These are phyloP conservation scores for Coracias cyanogaster DNA, from an alignment of 2,797 vertebrate species.

Conservation along the genomic window DNA sequence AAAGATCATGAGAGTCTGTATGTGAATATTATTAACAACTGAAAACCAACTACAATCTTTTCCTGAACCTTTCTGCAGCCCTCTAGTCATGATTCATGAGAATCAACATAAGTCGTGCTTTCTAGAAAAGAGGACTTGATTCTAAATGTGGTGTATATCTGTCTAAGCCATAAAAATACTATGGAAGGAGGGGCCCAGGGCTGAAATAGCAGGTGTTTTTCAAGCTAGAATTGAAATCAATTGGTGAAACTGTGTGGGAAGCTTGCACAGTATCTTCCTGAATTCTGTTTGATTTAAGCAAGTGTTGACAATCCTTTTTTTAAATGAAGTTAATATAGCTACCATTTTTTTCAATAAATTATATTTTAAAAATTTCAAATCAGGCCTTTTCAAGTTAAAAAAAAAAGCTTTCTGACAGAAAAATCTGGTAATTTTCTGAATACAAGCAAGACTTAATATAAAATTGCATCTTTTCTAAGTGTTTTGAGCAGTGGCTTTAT, in stretches of 20 bases:
- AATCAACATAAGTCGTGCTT: not conserved
- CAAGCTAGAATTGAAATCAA: not conserved
- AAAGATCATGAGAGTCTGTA: not conserved
- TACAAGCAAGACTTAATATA: not conserved
- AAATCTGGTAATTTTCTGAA: not conserved
- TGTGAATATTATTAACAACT: not conserved
- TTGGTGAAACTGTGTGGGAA: not conserved
- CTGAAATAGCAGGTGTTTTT: constrained; percentile 23
- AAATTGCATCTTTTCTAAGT: not conserved
- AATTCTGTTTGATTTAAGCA: not conserved
- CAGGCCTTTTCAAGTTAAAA: not conserved
- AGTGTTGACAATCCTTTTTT: not conserved
- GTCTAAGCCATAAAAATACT: not conserved
- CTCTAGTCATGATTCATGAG: not conserved
- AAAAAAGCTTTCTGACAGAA: not conserved
- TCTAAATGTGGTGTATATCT: not conserved
- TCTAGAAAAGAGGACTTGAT: not conserved
- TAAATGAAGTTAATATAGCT: not conserved
- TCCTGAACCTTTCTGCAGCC: not conserved
- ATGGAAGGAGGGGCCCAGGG: not conserved
- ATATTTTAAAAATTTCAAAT: not conserved
- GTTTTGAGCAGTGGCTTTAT: constrained; percentile 29
- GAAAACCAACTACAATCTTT: not conserved
- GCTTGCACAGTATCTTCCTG: not conserved
- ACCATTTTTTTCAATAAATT: not conserved